phyloP scores from a whole-genome alignment of 2,113 vertebrate genomes.

The Rhinoderma darwinii region DNA sequence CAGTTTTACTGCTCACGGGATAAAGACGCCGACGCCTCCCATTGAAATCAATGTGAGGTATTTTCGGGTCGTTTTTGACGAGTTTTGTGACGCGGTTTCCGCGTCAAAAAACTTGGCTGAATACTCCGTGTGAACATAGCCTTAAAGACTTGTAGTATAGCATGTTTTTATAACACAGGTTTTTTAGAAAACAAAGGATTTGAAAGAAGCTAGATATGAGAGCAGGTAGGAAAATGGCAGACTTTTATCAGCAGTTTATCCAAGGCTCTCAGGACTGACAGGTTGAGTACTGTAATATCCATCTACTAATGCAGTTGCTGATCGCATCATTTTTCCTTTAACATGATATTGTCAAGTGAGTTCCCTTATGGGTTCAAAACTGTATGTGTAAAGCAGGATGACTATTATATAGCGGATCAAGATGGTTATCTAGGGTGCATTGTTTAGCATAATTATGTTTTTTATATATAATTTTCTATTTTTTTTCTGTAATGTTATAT shows the following conservation, averaged over 20 bases:
- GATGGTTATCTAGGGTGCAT: too few species aligned
- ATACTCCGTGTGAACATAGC: too few species aligned
- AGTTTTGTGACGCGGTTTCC: too few species aligned
- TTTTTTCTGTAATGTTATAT: too few species aligned
- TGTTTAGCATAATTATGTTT: too few species aligned
- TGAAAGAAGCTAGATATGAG: background rate
- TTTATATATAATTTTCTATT: too few species aligned
- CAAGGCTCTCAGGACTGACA: slow-evolving; percentile 13
- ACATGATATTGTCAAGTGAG: slow-evolving; percentile 22
- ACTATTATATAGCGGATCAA: background rate
- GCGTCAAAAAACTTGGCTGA: too few species aligned
- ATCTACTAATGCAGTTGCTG: slow-evolving; percentile 24
- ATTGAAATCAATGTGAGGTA: too few species aligned
- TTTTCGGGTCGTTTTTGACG: too few species aligned
- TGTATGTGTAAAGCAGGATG: background rate
- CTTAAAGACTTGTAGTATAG: too few species aligned
- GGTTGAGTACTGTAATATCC: slow-evolving; percentile 21
- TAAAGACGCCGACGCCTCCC: too few species aligned
- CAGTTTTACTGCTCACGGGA: too few species aligned
- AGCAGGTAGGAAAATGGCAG: background rate
- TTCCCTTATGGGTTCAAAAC: background rate
- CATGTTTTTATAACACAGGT: background rate
- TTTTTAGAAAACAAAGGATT: background rate
- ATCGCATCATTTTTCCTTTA: slow-evolving; percentile 41
- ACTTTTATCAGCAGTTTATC: slow-evolving; percentile 16